phyloP scores from a whole-genome alignment of 2,888 invertebrate genomes.

The Gortyna flavago region DNA sequence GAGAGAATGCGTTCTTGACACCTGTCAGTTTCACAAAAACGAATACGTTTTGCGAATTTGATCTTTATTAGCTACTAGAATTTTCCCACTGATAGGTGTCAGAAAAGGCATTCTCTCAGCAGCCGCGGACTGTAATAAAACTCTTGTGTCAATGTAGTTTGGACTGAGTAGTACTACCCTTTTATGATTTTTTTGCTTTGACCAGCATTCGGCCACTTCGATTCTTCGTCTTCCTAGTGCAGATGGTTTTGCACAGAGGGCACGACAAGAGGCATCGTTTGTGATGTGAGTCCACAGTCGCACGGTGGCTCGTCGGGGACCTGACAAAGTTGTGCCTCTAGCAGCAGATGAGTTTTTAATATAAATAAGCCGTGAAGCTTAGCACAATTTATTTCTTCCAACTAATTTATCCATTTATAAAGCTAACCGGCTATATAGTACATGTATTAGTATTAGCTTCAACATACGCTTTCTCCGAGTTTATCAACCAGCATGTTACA shows the following conservation, averaged over 20 bases:
- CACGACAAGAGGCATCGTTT: background rate
- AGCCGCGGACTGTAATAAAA: background rate
- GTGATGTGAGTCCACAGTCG: background rate
- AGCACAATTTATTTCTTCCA: background rate
- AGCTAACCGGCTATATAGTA: background rate
- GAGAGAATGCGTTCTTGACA: too few relatives aligned
- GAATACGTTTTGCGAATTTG: too few relatives aligned
- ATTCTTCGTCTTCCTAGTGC: background rate
- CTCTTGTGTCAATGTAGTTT: background rate
- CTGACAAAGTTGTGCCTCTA: background rate
- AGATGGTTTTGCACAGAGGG: background rate
- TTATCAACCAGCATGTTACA: constrained; percentile 17
- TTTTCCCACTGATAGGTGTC: too few relatives aligned
- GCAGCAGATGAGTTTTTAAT: background rate
- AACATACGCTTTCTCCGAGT: constrained; percentile 19
- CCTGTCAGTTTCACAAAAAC: too few relatives aligned
- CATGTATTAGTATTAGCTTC: too few relatives aligned
- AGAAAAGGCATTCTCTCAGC: too few relatives aligned
- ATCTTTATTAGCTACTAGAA: too few relatives aligned
- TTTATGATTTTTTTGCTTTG: too few relatives aligned
- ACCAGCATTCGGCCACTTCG: too few relatives aligned
- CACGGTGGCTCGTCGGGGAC: background rate
- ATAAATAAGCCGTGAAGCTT: background rate
- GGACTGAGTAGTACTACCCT: background rate
- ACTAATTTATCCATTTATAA: background rate